Evolutionary conservation across 2,888 invertebrate species (phyloP), one percentile per base, ranked within the genome.

Genomic region (Bhutanitis thaidina): DNA sequence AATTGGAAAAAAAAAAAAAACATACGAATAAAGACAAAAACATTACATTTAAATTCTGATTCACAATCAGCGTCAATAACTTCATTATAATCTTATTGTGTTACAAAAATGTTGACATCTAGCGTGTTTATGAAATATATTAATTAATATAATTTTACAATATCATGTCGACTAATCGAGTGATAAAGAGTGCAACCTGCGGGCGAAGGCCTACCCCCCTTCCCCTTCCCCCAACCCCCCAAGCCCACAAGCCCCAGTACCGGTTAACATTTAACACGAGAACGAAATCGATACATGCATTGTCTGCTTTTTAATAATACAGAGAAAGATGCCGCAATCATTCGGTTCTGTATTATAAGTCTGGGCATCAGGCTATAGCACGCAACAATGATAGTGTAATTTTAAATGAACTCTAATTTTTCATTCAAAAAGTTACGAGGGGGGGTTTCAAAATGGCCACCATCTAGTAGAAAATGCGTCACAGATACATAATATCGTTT

Each of bases 121-220:
- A 86, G 72, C 72, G 69, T 75, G 74, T 48, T 40, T 76, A 76
- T 68, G 76, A 75, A 78, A 80, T 82, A 81, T 80, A 78, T 82
- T 81, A n/a, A n/a, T n/a, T n/a, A 80, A 72, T 71, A 73, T 65
- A 72, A 82, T 87, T 85, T 84, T 85, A 87, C 85, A 86, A 80
- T 78, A 80, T 34, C 5, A 34, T 77, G 35, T 34, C 50, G 1
- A 35, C 38, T 43, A 52, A 57, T 49, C 56, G 61, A 61, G 61
- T 68, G 62, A 71, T 73, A 72, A 73, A 72, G 74, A 69, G 74
- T 74, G 69, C 55, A 59, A 53, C 55, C 57, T 49, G 41, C 16
- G 48, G 41, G 41, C 29, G 9, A 7, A 15, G 7, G 30, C 36
- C 36, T 27, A 27, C 8, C 1, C 27, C 27, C 27, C 27, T 8